Evolutionary conservation across 2,888 invertebrate species (phyloP), one percentile per base, ranked within the genome.

Genomic region (Argyresthia albistria): DNA sequence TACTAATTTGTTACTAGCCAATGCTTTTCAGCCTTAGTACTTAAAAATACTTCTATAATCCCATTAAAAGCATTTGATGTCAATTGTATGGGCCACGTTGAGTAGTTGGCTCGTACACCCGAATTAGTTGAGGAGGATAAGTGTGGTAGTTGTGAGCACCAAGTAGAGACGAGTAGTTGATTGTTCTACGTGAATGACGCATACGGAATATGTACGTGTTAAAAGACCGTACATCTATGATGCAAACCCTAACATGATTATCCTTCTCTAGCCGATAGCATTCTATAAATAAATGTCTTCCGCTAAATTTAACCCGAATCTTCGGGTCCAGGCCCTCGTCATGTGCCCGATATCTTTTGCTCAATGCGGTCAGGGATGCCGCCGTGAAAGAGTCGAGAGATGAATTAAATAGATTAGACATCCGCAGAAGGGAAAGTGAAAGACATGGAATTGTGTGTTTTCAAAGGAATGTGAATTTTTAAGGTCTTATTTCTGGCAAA

Each of bases 231-330:
- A 69, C 73, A 60, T 62, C 70, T 65, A 69, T 64, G 62, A 67
- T 71, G 70, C 68, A 67, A 70, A 73, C 75, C 73, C 66, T 65
- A 59, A 66, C 71, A 78, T 80, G 70, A 73, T 78, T 76, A 77
- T 74, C 73, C 65, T 60, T 68, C 25, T 46, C 46, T 35, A 46
- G 14, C 12, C 52, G 69, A 65, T 70, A 79, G 73, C 75, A 69
- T 64, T 72, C 75, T 77, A 79, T 81, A 79, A 82, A 81, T 84
- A 81, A 84, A 84, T 82, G 76, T 83, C 80, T 84, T 86, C 86
- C 81, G 80, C 73, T 86, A 82, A 86, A 87, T 87, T 87, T 80
- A 84, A 80, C 82, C 76, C 71, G 70, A 74, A 81, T 80, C 82
- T 78, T 73, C 72, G 64, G 70, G 67, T 63, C 70, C 65, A 37